Evolutionary conservation across 2,797 vertebrate genomes (phyloP).

Genomic region (Artibeus lituratus): DNA sequence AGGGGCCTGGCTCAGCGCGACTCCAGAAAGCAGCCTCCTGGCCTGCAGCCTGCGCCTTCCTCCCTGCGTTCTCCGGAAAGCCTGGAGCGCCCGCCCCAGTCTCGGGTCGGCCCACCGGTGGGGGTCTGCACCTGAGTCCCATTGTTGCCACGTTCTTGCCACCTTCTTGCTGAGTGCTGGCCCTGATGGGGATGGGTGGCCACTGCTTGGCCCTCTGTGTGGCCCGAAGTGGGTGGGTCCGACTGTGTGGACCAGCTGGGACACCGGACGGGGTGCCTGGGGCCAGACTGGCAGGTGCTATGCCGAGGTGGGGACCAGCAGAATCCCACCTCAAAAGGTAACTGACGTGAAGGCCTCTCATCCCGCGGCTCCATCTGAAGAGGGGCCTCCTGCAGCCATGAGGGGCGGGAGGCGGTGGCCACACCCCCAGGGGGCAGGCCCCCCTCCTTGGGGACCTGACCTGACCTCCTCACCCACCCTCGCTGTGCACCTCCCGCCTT

Average conservation of each 20-base stretch:
- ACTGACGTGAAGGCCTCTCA: not conserved
- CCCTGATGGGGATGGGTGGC: fast-evolving
- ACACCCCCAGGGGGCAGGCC: not conserved
- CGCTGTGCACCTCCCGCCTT: fast-evolving
- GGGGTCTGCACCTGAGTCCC: fast-evolving
- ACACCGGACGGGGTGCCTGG: fast-evolving
- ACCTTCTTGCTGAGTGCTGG: not conserved
- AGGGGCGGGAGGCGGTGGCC: not conserved
- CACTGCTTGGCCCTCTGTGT: fast-evolving
- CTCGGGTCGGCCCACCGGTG: fast-evolving
- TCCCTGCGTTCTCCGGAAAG: fast-evolving
- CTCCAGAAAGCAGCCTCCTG: not conserved
- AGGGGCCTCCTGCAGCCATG: not conserved
- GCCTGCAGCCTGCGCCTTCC: fast-evolving
- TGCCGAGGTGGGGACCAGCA: fast-evolving
- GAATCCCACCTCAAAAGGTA: fast-evolving
- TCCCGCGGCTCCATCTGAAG: fast-evolving
- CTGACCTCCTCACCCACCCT: not conserved
- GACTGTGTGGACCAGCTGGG: fast-evolving
- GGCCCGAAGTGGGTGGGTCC: fast-evolving
- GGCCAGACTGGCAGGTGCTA: fast-evolving
- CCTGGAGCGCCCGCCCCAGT: fast-evolving
- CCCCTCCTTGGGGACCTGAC: not conserved
- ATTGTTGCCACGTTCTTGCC: not conserved
- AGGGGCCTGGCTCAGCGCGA: not conserved